Evolutionary conservation across 1,140 invertebrate species (phyloP).

Genomic region (Reticulitermes speratus): DNA sequence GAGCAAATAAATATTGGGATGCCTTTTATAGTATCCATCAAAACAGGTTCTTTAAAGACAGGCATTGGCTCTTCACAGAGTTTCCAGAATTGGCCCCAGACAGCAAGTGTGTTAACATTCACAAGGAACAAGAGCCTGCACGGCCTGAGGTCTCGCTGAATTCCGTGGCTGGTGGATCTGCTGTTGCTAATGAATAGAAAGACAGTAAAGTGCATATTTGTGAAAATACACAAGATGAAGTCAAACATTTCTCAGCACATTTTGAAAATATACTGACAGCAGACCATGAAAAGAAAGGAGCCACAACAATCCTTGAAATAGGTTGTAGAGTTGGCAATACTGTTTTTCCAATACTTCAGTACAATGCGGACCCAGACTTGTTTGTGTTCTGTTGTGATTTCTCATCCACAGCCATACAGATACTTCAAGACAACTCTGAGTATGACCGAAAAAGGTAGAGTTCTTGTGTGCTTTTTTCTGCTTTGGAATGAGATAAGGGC

Average conservation of each 20-base stretch:
- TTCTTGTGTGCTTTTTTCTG: neutral
- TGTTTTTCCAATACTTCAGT: constrained; percentile 87
- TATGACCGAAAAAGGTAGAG: constrained; percentile 65
- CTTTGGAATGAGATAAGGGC: neutral
- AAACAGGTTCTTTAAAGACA: constrained; percentile 97
- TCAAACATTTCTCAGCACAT: constrained; percentile 39
- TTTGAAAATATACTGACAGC: neutral
- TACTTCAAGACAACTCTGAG: constrained; percentile 74
- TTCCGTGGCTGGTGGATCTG: neutral
- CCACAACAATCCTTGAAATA: constrained; percentile 70
- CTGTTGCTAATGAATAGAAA: constrained; percentile 41
- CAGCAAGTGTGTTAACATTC: neutral
- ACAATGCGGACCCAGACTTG: constrained; percentile 74
- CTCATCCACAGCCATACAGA: constrained; percentile 84
- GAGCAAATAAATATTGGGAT: constrained; percentile 89
- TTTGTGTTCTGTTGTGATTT: constrained; percentile 97
- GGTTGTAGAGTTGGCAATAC: constrained; percentile 99
- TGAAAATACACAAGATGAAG: constrained; percentile 39
- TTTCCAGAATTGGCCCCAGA: constrained; percentile 84
- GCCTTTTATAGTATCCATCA: constrained; percentile 91
- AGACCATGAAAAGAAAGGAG: neutral
- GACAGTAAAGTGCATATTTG: too few species aligned
- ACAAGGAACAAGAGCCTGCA: constrained; percentile 15
- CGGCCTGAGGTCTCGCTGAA: neutral
- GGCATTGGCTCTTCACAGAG: constrained; percentile 97